phyloP scores from a whole-genome alignment of 1,140 invertebrate species.

The Bombus balteatus region DNA sequence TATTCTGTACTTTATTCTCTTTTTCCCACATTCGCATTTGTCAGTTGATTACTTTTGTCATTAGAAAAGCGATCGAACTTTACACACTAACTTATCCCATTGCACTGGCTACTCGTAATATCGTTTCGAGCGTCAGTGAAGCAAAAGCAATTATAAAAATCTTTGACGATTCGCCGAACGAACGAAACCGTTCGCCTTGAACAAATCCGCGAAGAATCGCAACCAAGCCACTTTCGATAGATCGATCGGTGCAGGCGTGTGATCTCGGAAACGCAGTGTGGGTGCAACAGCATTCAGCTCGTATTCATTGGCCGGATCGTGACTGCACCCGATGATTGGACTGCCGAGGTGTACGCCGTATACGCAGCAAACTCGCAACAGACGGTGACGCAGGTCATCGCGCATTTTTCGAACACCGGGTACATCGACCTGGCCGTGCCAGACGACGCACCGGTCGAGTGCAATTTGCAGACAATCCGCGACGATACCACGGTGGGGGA shows the following conservation, averaged over 20 bases:
- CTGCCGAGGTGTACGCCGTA: conserved; percentile 16
- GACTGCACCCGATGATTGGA: conserved; percentile 46
- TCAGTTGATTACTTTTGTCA: too few species aligned
- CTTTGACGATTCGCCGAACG: background rate
- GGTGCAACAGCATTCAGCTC: background rate
- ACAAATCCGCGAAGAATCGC: background rate
- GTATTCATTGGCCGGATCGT: conserved; percentile 2
- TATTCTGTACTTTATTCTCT: too few species aligned
- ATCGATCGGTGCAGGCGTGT: background rate
- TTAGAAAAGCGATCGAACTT: too few species aligned
- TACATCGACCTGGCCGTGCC: conserved; percentile 50
- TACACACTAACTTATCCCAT: too few species aligned
- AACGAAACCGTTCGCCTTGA: background rate
- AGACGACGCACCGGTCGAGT: conserved; percentile 42
- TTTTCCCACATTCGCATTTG: too few species aligned
- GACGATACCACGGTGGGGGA: conserved; percentile 28
- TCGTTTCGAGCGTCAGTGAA: background rate
- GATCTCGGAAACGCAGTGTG: background rate
- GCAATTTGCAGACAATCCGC: conserved; percentile 60
- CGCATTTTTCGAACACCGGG: conserved; percentile 57
- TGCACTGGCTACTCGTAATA: too few species aligned
- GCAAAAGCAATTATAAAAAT: background rate
- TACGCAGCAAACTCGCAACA: conserved; percentile 41
- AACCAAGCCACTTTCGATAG: background rate
- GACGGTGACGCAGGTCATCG: conserved; percentile 12